Conservation (phyloP, 2,113 vertebrate species). For the Pongo pygmaeus region DNA sequence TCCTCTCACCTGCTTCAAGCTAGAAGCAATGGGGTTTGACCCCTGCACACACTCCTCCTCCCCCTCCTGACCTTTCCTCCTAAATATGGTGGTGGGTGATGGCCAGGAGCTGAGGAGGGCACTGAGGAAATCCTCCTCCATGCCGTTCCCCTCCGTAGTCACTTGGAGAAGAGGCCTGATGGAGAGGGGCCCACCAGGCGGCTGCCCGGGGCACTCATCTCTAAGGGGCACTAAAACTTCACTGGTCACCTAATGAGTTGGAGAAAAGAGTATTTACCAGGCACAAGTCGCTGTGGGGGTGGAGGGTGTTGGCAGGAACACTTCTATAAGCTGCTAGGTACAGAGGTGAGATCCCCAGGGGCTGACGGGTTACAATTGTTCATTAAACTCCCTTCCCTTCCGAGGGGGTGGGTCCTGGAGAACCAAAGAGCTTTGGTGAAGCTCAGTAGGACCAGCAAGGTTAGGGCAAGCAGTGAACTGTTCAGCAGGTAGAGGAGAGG, state of each 20-base stretch:
- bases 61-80: background rate
- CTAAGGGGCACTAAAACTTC: background rate
- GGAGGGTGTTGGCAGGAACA: background rate
- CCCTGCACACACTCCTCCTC: background rate
- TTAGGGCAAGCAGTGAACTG: background rate
- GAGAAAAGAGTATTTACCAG: constrained; percentile 20
- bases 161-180: background rate
- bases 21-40: background rate
- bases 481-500: background rate
- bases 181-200: background rate
- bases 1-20: background rate
- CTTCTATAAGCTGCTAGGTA: background rate
- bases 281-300: background rate
- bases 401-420: background rate
- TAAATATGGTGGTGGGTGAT: background rate
- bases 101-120: background rate
- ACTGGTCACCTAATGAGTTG: background rate
- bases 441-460: background rate
- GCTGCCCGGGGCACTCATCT: background rate
- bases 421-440: background rate
- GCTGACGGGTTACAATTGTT: background rate
- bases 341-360: background rate
- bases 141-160: background rate
- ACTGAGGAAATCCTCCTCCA: background rate
- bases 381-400: background rate